Evolutionary conservation across 2,888 invertebrate species (phyloP).

Genomic region (Erpobdella octoculata): DNA sequence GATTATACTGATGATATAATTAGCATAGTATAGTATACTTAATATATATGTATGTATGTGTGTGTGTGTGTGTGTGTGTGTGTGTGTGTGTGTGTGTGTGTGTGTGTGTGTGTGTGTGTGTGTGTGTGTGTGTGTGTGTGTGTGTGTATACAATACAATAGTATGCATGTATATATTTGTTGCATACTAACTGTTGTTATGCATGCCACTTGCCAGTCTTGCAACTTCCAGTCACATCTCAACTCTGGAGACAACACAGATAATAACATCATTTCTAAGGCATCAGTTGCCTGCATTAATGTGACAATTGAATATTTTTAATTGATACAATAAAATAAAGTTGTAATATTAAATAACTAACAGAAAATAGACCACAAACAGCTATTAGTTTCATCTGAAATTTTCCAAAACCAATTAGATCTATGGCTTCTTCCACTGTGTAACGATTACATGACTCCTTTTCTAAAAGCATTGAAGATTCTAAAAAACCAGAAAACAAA

Average conservation of each 20-base stretch:
- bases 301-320: not conserved
- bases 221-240: conserved; percentile 48
- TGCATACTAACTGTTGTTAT: conserved; percentile 46
- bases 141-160: not conserved
- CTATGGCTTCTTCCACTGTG: conserved; percentile 41
- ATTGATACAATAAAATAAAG: not conserved
- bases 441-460: conserved; percentile 15
- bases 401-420: conserved; percentile 38
- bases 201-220: conserved; percentile 47
- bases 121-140: too few species aligned
- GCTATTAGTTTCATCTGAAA: conserved; percentile 38
- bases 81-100: too few species aligned
- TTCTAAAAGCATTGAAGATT: conserved; percentile 22
- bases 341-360: conserved; percentile 26
- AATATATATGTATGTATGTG: too few species aligned
- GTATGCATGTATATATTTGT: not conserved
- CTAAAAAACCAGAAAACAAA: not conserved
- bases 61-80: too few species aligned
- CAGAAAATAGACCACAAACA: conserved; percentile 39
- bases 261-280: conserved; percentile 51
- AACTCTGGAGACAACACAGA: conserved; percentile 50
- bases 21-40: too few species aligned
- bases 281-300: conserved; percentile 46
- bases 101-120: too few species aligned
- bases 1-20: not conserved